Base-by-base conservation (phyloP, 1,140 invertebrate genomes). In the Sitobion miscanthi region DNA sequence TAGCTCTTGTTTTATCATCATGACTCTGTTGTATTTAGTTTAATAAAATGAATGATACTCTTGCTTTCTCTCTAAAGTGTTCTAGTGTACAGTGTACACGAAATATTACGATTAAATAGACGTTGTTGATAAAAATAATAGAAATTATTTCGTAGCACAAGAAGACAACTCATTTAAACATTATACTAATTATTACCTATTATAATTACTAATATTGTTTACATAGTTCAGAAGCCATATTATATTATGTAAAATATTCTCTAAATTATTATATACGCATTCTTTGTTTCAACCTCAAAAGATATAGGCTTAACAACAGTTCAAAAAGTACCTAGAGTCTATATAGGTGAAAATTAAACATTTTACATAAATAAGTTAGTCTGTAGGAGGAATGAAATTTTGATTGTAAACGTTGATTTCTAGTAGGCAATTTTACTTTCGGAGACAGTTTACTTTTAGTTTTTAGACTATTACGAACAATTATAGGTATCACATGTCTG, bases 61-160 rank as follows among this genome's bases (percentile, higher is more conserved):
- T 85, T 93, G 49, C 91, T 93, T 93, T 93, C 91, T 93, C 91
- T 93, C 91, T 93, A 52, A 30, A n/a, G 49, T 54, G 52, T 54
- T n/a, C 62, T n/a, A 42, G 42, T 42, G 42, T 42, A 47, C 45
- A 69, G 30, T n/a, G 30, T 77, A 77, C 62, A 77, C 62, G 82
- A 85, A 83, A 85, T 52, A 85, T 93, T 86, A 83, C 49, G 23
- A 83, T 85, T 49, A 92, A n/a, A 86, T 38, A 57, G 82, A 38
- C 52, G n/a, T 57, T 93, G 49, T 45, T 93, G 11, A 93, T 23
- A 82, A 83, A 91, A 91, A 91, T 90, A 30, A 42, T 38, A 89
- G n/a, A 89, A 21, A 89, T 89, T 38, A 57, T 89, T 89, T 57
- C 35, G 9, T 57, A 89, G 38, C 23, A 57, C 4, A 38, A 54